phyloP scores from a whole-genome alignment of 2,797 vertebrate species.

The Euthynnus affinis region DNA sequence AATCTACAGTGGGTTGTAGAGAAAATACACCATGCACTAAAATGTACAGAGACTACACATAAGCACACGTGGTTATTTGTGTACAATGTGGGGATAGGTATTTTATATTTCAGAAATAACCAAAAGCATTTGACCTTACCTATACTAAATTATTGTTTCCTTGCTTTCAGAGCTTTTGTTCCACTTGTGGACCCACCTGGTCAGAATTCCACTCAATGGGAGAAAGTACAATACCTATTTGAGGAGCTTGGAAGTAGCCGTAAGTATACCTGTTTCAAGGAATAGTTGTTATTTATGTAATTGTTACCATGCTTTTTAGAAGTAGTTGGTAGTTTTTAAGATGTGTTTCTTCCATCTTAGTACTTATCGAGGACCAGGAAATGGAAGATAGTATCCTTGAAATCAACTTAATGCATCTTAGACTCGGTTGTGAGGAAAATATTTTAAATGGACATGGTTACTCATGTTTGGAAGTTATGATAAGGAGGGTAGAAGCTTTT shows the following conservation, averaged over 20 bases:
- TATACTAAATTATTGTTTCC: constrained; percentile 13
- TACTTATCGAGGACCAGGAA: background rate
- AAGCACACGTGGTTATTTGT: background rate
- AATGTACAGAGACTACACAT: background rate
- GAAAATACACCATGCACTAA: background rate
- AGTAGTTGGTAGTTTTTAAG: too few species aligned
- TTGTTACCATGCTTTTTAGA: background rate
- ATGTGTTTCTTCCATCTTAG: too few species aligned
- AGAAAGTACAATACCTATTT: constrained; percentile 95
- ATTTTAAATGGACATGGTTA: background rate
- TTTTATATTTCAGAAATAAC: background rate
- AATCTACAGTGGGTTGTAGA: background rate
- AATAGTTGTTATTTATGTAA: background rate
- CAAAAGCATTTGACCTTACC: constrained; percentile 5
- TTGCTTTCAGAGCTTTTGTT: constrained; percentile 91
- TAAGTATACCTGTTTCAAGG: constrained; percentile 84
- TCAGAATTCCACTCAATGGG: constrained; percentile 97
- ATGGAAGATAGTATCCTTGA: background rate
- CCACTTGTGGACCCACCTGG: constrained; percentile 90
- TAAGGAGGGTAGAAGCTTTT: too few species aligned
- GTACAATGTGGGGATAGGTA: too few species aligned
- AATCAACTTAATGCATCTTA: too few species aligned
- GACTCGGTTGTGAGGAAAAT: too few species aligned
- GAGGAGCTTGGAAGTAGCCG: constrained; percentile 95
- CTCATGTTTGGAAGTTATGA: too few species aligned